Base-by-base conservation (phyloP, 2,888 invertebrate genomes). In the Antheraea assamensis region DNA sequence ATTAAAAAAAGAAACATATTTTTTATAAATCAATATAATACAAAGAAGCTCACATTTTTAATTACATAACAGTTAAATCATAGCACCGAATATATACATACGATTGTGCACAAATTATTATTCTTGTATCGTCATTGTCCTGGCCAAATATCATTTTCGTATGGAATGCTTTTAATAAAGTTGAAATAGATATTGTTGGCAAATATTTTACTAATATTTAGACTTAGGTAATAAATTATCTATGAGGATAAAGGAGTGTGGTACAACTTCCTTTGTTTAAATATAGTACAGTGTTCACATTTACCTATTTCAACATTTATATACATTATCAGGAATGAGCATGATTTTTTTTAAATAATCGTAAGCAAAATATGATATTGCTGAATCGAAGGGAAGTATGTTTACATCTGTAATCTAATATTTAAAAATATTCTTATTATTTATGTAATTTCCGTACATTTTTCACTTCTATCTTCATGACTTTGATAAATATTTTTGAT, bases 261-360 rank as follows among this genome's bases (percentile, higher is more conserved):
- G 64, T 66, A n/a, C n/a, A n/a, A n/a, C n/a, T n/a, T n/a, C n/a
- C n/a, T n/a, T n/a, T n/a, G n/a, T n/a, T n/a, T n/a, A n/a, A n/a
- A n/a, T n/a, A n/a, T n/a, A n/a, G n/a, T n/a, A n/a, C n/a, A n/a
- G n/a, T n/a, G n/a, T n/a, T 13, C 3, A n/a, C 66, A 31, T 8
- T 68, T 68, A 8, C n/a, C 15, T 68, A 68, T 68, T 68, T 71
- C 70, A 72, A 70, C 76, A 73, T 70, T 42, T 71, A 74, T 72
- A 72, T 75, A 74, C 61, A 78, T 74, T 76, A 80, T 86, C 86
- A 84, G 87, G 87, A 88, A 88, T 89, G 88, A 82, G 88, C 89
- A 88, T 87, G 89, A 78, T 42, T 76, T 78, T 73, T 80, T 76
- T 71, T 74, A 82, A 74, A 35, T 70, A 70, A 42, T 21, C 31